phyloP scores from a whole-genome alignment of 2,797 vertebrate genomes.

The Heliangelus exortis region DNA sequence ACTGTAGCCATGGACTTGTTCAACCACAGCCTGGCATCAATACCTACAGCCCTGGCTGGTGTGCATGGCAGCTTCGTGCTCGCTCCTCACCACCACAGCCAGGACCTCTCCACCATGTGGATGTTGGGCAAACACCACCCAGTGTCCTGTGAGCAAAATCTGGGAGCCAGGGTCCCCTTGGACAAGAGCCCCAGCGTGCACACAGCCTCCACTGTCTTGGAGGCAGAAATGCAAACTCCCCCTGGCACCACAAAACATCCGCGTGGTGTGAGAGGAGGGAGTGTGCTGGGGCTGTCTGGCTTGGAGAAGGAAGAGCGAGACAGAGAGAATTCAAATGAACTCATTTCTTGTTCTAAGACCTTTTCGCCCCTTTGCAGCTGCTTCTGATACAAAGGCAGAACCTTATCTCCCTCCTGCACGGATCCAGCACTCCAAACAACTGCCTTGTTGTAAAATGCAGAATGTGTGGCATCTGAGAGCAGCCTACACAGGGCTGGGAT shows the following conservation, averaged over 20 bases:
- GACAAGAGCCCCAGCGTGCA: fast-evolving
- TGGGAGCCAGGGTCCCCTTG: background rate
- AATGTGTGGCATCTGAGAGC: constrained; percentile 34
- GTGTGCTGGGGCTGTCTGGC: background rate
- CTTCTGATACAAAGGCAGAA: constrained; percentile 70
- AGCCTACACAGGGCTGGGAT: constrained; percentile 9
- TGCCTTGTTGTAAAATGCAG: constrained; percentile 37
- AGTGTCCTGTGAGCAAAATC: background rate
- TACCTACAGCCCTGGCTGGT: fast-evolving
- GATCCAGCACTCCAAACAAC: constrained; percentile 35
- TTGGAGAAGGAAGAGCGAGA: background rate
- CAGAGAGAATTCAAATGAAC: constrained; percentile 57
- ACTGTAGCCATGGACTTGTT: background rate
- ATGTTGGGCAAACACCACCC: fast-evolving
- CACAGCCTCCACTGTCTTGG: fast-evolving
- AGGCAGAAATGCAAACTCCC: background rate
- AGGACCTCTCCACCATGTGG: background rate
- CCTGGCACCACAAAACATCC: background rate
- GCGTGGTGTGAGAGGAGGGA: fast-evolving
- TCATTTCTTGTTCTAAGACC: constrained; percentile 70
- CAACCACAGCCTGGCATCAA: background rate
- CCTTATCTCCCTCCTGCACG: constrained; percentile 58
- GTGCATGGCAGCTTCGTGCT: background rate
- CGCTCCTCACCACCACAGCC: background rate
- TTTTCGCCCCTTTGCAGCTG: constrained; percentile 49